These are phyloP conservation scores for Aldabrachelys gigantea DNA, from an alignment of 2,113 vertebrate genomes.

Conservation along the genomic window DNA sequence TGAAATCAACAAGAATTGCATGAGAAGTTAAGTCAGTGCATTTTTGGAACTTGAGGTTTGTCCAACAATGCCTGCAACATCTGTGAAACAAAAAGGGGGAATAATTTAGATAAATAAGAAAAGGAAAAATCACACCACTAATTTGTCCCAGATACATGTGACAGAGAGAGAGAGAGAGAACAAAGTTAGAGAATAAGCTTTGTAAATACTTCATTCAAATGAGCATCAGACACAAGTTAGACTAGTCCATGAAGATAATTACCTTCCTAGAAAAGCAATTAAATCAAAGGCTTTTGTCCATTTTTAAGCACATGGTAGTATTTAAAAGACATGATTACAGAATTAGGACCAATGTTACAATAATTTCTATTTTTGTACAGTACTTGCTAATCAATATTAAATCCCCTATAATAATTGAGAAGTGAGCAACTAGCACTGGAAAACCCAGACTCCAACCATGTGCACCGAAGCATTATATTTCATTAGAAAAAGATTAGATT, in stretches of 20 bases:
- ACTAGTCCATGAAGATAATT: constrained; percentile 28
- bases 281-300: constrained; percentile 16
- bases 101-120: not conserved
- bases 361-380: not conserved
- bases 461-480: not conserved
- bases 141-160: not conserved
- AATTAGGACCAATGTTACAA: not conserved
- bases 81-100: not conserved
- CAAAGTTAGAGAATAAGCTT: not conserved
- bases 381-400: constrained; percentile 10
- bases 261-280: constrained; percentile 2
- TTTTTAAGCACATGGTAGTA: not conserved
- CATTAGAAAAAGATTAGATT: not conserved
- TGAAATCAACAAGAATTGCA: not conserved
- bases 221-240: constrained; percentile 32
- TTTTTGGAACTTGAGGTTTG: not conserved
- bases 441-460: not conserved
- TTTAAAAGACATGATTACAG: constrained; percentile 12
- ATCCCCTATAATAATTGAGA: not conserved
- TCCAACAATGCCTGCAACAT: not conserved
- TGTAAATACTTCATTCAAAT: constrained; percentile 40
- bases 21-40: not conserved
- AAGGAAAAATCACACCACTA: constrained; percentile 12
- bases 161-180: constrained; percentile 1
- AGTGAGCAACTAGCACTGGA: not conserved